A percentile compares a stretch with the other conserved stretches of the same genome.
Conservation (phyloP, 2,888 invertebrate species). For the Metellina segmentata region DNA sequence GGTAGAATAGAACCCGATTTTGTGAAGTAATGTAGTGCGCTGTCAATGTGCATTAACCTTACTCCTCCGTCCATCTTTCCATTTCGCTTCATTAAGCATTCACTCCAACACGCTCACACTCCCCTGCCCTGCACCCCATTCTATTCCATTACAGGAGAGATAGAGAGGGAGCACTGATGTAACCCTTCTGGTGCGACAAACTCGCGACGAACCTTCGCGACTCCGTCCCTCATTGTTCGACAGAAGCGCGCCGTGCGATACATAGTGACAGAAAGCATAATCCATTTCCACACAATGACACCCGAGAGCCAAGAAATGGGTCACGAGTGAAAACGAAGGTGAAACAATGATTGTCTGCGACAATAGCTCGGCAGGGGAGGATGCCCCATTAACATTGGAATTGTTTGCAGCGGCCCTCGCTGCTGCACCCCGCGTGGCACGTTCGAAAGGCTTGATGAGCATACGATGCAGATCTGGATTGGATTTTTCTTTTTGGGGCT, state of each 20-base stretch:
- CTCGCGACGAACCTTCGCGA: background rate
- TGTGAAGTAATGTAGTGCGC: too few species aligned
- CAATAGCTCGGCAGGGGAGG: conserved; percentile 20
- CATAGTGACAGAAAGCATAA: conserved; percentile 16
- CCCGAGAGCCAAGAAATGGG: conserved; percentile 37
- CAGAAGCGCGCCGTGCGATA: background rate
- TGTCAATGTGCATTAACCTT: too few species aligned
- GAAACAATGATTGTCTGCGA: conserved; percentile 55
- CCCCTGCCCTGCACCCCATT: too few species aligned
- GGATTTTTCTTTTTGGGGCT: too few species aligned
- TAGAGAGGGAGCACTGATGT: background rate
- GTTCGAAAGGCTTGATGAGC: too few species aligned
- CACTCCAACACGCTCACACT: background rate
- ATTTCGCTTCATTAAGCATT: background rate
- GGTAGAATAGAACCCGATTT: too few species aligned
- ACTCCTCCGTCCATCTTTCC: too few species aligned
- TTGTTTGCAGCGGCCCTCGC: background rate
- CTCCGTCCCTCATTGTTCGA: background rate
- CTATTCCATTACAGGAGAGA: background rate
- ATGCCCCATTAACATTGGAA: conserved; percentile 56
- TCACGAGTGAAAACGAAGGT: conserved; percentile 53
- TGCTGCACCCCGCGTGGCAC: too few species aligned
- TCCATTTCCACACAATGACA: conserved; percentile 58
- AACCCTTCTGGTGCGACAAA: background rate
- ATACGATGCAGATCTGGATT: too few species aligned